A percentile compares a stretch with the other conserved stretches of the same genome.
Conservation (phyloP, 2,113 vertebrate species). For the Eublepharis macularius region DNA sequence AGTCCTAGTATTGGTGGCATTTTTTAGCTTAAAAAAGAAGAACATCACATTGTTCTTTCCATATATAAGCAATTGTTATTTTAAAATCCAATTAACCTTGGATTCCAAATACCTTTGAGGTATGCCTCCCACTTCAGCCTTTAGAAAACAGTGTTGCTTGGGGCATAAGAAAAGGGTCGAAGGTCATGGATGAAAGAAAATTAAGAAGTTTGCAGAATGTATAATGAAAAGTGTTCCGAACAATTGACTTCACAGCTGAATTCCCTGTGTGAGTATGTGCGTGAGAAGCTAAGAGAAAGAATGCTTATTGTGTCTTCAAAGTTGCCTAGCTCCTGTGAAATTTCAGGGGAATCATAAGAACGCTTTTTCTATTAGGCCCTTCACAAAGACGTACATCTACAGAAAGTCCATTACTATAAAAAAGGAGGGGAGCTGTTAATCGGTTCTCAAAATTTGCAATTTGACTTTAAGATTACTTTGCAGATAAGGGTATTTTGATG, state of each 20-base stretch:
- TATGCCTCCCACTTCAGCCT: background rate
- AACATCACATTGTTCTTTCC: background rate
- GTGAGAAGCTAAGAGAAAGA: background rate
- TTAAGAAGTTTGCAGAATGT: background rate
- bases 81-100: background rate
- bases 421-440: background rate
- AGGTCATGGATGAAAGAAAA: background rate
- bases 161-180: background rate
- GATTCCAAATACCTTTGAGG: constrained; percentile 7
- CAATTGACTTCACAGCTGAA: constrained; percentile 2
- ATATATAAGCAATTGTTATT: background rate
- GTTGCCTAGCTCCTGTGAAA: background rate
- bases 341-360: background rate
- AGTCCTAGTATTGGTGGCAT: background rate
- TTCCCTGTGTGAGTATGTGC: background rate
- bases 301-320: background rate
- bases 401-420: background rate
- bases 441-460: background rate
- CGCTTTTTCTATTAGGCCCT: fast-evolving
- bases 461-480: background rate
- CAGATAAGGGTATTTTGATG: background rate
- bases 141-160: background rate
- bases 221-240: background rate
- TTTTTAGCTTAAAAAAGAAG: background rate
- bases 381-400: background rate